phyloP scores from a whole-genome alignment of 2,888 invertebrate species.

The Tridacna crocea region DNA sequence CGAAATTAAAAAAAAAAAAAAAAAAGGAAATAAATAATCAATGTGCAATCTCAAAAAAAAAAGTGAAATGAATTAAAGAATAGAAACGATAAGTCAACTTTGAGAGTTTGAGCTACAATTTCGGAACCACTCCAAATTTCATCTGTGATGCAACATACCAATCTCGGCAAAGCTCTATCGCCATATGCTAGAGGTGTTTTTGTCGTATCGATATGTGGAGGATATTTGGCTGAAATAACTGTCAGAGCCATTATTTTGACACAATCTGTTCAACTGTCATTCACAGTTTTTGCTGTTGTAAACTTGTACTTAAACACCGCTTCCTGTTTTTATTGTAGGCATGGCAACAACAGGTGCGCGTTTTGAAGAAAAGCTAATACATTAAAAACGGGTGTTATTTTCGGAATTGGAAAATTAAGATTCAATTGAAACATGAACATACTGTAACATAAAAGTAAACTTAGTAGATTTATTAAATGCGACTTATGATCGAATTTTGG shows the following conservation, averaged over 20 bases:
- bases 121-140: too few species aligned
- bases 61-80: too few species aligned
- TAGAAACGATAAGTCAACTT: too few species aligned
- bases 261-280: conserved; percentile 10
- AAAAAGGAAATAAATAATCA: too few species aligned
- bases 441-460: background rate
- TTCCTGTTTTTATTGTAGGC: conserved; percentile 54
- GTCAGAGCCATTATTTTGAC: conserved; percentile 78
- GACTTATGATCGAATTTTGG: background rate
- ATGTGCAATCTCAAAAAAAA: too few species aligned
- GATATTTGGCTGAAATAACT: conserved; percentile 83
- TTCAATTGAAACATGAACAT: background rate
- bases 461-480: background rate
- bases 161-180: conserved; percentile 82
- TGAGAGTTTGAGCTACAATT: too few species aligned
- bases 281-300: conserved; percentile 41
- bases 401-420: background rate
- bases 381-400: background rate
- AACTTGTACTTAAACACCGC: conserved; percentile 46
- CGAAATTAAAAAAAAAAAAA: too few species aligned
- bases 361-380: background rate
- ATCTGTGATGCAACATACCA: conserved; percentile 71
- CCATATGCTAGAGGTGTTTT: conserved; percentile 84
- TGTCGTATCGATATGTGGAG: conserved; percentile 83
- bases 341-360: conserved; percentile 34